A percentile compares a stretch with the other conserved stretches of the same genome.
phyloP scores from a whole-genome alignment of 2,888 invertebrate species.

The Serripes groenlandicus region DNA sequence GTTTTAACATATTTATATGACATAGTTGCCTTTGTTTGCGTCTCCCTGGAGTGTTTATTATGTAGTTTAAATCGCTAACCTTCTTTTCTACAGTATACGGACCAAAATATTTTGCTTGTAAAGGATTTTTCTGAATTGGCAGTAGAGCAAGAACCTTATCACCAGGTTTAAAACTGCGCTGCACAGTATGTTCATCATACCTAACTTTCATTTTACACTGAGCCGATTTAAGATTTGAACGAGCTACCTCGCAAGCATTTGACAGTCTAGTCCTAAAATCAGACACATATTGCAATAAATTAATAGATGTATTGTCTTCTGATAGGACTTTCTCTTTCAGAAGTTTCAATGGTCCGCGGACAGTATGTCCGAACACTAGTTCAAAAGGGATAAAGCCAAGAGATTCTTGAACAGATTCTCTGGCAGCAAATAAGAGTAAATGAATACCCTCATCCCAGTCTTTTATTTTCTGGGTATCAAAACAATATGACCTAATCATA shows the following conservation, averaged over 20 bases:
- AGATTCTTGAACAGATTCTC: conserved; percentile 55
- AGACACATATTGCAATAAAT: conserved; percentile 51
- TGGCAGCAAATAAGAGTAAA: conserved; percentile 47
- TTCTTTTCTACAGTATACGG: no score
- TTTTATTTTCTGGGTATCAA: conserved; percentile 48
- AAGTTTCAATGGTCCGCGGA: conserved; percentile 35
- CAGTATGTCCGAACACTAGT: conserved; percentile 44
- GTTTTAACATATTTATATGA: no score
- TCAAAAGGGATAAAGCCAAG: conserved; percentile 49
- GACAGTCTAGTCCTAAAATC: conserved; percentile 30
- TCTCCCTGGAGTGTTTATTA: no score
- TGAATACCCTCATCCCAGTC: conserved; percentile 54
- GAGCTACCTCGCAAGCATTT: conserved; percentile 39
- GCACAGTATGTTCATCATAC: no score
- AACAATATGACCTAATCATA: conserved; percentile 50
- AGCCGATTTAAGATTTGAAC: conserved; percentile 44
- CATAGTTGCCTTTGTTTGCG: no score
- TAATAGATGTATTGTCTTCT: conserved; percentile 19
- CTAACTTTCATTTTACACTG: conserved; percentile 68
- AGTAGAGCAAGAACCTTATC: no score
- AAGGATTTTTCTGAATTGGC: no score
- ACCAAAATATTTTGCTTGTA: no score
- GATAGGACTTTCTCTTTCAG: conserved; percentile 46
- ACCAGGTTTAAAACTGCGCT: no score
- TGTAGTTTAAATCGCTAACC: no score